Base-by-base conservation (phyloP, 2,113 vertebrate species). In the Telmatochromis sp. region DNA sequence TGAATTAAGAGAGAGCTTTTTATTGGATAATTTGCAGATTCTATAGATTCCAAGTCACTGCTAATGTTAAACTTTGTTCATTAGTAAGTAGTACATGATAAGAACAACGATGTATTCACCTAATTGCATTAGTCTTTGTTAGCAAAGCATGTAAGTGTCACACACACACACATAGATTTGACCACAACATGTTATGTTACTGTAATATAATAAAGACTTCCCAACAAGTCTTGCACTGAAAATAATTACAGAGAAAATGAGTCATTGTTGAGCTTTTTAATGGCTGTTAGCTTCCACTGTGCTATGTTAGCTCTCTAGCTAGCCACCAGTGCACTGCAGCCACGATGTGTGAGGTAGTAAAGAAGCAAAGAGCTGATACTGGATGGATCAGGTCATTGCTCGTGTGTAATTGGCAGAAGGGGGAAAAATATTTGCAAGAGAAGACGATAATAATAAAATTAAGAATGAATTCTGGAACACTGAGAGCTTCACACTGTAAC, bases 361-460 rank as follows among this genome's bases (percentile, higher is more conserved):
- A 42, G 15, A 60, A 33, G 58, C 57, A 31, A 58, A 1, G 57
- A 58, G 57, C 26, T 60, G 26, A 60, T 60, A 9, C 57, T 60
- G 28, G 57, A 19, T 33, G 15, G 57, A 60, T 0, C 57, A 60
- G 57, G 57, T 58, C 55, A 58, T 58, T 58, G 23, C 13, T 57
- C 7, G 0, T 57, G 23, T 57, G 0, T 58, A 58, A 58, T 1
- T 58, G n/a, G 63, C 35, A 40, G 63, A 40, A 40, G n/a, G 1
- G 11, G 33, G 11, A 0, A 8, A 37, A 23, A 0, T 40, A 40
- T 13, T 68, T 68, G 35, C 35, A 68, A 68, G 11, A 40, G 7
- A 14, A 68, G 35, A 14, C 1, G 0, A 21, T 68, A 40, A 40
- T 68, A 40, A 40, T 40, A 68, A 40, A 23, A 23, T 21, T 0